Evolutionary conservation across 2,888 invertebrate species (phyloP).

Genomic region (Odontocolon sp.): DNA sequence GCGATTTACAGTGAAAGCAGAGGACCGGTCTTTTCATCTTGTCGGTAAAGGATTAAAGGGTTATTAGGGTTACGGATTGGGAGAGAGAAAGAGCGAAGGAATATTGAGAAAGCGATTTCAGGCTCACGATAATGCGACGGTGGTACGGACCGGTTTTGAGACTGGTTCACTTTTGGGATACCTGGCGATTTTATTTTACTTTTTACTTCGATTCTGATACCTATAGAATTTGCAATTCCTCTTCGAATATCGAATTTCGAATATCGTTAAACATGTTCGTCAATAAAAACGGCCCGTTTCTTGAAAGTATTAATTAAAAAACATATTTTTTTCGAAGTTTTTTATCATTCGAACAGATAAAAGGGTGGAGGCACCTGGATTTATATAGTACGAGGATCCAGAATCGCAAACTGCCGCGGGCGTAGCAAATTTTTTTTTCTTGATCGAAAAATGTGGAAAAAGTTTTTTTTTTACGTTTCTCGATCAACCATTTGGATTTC

Average conservation of each 20-base stretch:
- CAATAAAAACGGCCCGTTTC: no score
- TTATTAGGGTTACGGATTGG: slow-evolving; percentile 36
- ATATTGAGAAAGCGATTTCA: slow-evolving; percentile 20
- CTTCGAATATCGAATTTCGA: neutral
- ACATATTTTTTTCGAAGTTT: no score
- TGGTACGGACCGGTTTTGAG: slow-evolving; percentile 46
- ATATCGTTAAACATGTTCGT: neutral
- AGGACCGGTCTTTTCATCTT: slow-evolving; percentile 37
- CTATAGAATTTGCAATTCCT: neutral
- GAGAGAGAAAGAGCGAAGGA: slow-evolving; percentile 14
- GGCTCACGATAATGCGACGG: slow-evolving; percentile 30
- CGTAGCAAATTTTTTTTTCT: no score
- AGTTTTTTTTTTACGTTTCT: no score
- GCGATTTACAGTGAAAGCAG: slow-evolving; percentile 26
- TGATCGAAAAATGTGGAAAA: no score
- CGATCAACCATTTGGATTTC: no score
- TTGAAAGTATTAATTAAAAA: no score
- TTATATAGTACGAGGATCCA: no score
- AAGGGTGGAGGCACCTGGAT: no score
- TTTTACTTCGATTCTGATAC: slow-evolving; percentile 16
- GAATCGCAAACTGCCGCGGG: no score
- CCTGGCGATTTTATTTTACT: slow-evolving; percentile 39
- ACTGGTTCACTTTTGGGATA: slow-evolving; percentile 23
- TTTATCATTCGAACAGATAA: no score
- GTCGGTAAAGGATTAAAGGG: slow-evolving; percentile 50